Evolutionary conservation across 2,113 vertebrate genomes (phyloP).

Genomic region (Cygnus atratus): DNA sequence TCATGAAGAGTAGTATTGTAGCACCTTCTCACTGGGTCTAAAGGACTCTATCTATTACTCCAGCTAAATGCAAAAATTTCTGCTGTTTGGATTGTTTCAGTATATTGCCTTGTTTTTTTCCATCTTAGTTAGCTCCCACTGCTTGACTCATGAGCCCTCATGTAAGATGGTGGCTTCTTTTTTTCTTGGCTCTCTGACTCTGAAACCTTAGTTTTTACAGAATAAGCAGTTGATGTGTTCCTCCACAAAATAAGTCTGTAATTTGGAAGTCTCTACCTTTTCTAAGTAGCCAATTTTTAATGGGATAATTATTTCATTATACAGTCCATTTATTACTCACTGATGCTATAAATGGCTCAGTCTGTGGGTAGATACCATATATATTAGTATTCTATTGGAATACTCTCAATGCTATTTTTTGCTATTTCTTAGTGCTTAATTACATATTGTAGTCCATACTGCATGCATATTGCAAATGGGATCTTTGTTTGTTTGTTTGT

Average conservation of each 20-base stretch:
- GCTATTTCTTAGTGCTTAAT: background rate
- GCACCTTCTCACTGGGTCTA: background rate
- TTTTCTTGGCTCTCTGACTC: background rate
- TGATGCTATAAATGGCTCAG: background rate
- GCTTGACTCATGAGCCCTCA: background rate
- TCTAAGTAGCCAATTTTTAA: background rate
- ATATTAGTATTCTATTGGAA: background rate
- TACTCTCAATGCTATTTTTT: background rate
- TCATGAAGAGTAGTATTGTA: background rate
- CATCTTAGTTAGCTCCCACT: background rate
- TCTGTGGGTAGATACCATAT: conserved; percentile 8
- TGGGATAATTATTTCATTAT: conserved; percentile 28
- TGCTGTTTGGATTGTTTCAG: background rate
- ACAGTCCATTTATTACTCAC: background rate
- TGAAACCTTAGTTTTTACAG: background rate
- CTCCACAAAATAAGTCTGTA: background rate
- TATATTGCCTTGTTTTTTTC: background rate
- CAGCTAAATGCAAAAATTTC: background rate
- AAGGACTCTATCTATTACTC: background rate
- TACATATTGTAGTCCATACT: background rate
- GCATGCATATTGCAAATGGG: background rate
- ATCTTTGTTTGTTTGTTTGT: background rate
- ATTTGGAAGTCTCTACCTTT: background rate
- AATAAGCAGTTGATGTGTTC: background rate
- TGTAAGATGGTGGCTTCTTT: background rate